Conservation (phyloP, 2,888 invertebrate genomes). For the Aelia acuminata region DNA sequence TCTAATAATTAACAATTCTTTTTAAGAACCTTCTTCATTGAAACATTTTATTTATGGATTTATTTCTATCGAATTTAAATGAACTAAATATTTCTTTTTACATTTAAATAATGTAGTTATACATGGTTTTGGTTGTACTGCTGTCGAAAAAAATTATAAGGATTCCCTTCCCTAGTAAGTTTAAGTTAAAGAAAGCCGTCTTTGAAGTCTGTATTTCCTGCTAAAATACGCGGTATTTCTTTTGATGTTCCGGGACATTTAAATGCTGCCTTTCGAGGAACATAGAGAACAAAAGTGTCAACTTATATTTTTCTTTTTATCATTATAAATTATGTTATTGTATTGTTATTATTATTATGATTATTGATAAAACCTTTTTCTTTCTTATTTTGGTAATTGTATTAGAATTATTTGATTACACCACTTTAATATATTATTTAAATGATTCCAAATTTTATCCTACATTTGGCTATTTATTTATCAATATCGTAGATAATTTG, state of each 20-base stretch:
- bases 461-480: no score
- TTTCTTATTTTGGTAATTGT: neutral
- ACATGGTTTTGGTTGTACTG: no score
- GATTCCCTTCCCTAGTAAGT: neutral
- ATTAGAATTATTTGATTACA: neutral
- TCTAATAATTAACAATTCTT: no score
- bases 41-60: no score
- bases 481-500: no score
- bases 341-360: neutral
- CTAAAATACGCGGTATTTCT: neutral
- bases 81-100: no score
- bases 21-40: no score
- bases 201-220: neutral
- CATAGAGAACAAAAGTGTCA: neutral
- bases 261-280: neutral
- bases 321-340: neutral
- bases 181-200: neutral
- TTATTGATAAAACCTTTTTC: neutral
- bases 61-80: no score
- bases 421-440: no score
- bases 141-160: neutral
- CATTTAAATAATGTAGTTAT: no score
- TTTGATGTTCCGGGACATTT: neutral
- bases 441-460: no score
- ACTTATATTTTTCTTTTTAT: neutral